These are phyloP conservation scores for Dasyurus viverrinus DNA, from an alignment of 2,113 vertebrate species.

Conservation along the genomic window DNA sequence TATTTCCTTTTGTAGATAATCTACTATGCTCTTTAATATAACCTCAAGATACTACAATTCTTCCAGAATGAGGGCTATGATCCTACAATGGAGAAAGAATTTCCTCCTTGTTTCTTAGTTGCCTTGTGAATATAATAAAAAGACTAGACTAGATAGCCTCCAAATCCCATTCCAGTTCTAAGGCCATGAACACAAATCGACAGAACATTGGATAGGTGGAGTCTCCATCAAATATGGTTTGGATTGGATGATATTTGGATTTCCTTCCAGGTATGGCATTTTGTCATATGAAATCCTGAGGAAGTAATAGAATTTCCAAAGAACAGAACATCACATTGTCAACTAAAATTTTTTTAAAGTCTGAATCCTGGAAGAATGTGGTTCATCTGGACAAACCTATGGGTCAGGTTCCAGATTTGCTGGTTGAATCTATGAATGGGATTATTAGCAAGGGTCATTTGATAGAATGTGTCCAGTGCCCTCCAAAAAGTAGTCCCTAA, in stretches of 20 bases:
- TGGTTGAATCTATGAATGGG: neutral
- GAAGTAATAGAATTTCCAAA: neutral
- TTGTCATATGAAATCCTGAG: neutral
- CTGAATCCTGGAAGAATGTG: neutral
- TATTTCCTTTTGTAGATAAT: neutral
- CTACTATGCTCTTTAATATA: neutral
- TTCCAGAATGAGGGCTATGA: neutral
- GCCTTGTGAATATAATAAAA: neutral
- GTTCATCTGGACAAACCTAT: neutral
- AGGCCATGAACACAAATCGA: neutral
- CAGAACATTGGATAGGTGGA: neutral
- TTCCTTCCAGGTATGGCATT: neutral
- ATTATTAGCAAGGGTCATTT: neutral
- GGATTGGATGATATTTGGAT: neutral
- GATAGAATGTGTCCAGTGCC: neutral
- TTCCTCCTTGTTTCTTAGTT: neutral
- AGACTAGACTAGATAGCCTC: neutral
- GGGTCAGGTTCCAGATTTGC: neutral
- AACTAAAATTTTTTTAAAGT: neutral
- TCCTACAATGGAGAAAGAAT: neutral
- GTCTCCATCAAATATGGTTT: neutral
- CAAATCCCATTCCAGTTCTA: neutral
- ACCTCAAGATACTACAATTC: neutral
- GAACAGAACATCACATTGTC: neutral
- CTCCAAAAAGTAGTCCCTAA: constrained; percentile 25